phyloP scores from a whole-genome alignment of 2,113 vertebrate species.

The Aix galericulata region DNA sequence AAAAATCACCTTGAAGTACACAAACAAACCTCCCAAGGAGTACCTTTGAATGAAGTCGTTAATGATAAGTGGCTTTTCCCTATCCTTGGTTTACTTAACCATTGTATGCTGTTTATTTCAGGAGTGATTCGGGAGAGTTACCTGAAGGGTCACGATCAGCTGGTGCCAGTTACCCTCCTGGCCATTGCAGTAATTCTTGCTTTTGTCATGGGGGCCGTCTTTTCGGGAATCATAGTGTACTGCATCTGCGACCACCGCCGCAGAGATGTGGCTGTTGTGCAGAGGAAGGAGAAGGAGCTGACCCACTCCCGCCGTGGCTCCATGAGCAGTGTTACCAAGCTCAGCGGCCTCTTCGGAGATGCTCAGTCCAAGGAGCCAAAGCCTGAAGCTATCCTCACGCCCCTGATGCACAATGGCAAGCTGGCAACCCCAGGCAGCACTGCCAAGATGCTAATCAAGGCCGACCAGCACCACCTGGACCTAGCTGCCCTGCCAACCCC shows the following conservation, averaged over 20 bases:
- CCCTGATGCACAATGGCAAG: conserved; percentile 96
- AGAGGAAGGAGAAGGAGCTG: conserved; percentile 92
- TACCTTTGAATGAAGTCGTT: background rate
- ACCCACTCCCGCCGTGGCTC: conserved; percentile 89
- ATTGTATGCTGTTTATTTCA: conserved; percentile 79
- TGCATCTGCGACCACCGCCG: conserved; percentile 95
- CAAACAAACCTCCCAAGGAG: background rate
- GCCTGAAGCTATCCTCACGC: conserved; percentile 92
- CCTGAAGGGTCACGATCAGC: conserved; percentile 94
- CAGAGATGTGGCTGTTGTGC: conserved; percentile 83
- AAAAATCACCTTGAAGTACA: conserved; percentile 37
- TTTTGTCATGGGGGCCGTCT: conserved; percentile 95
- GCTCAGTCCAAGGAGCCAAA: conserved; percentile 93
- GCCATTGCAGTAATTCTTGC: conserved; percentile 96
- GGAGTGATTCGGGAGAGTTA: conserved; percentile 98
- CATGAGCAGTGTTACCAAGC: conserved; percentile 97
- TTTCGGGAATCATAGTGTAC: conserved; percentile 95
- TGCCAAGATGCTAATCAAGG: conserved; percentile 93
- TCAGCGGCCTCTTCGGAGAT: conserved; percentile 93
- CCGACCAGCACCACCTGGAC: conserved; percentile 96
- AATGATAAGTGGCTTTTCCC: background rate
- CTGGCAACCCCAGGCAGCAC: conserved; percentile 83
- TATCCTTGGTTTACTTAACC: conserved; percentile 24
- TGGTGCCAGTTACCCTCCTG: conserved; percentile 94
- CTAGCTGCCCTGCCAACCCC: conserved; percentile 93